These are phyloP conservation scores for Chelonia mydas DNA, from an alignment of 2,797 vertebrate genomes.

Conservation along the genomic window DNA sequence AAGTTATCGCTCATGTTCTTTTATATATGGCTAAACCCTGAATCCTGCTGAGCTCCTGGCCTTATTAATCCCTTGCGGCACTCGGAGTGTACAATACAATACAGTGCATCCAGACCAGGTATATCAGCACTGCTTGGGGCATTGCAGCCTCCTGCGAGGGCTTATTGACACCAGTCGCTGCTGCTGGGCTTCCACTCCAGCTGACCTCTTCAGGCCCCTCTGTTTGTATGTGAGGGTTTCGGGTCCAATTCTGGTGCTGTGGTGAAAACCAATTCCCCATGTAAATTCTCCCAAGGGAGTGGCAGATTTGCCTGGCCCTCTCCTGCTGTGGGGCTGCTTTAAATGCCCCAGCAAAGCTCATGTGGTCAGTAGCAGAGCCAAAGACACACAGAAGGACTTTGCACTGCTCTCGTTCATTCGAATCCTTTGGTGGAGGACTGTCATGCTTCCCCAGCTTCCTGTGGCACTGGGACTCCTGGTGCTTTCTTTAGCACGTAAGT, in stretches of 20 bases:
- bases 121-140: not conserved
- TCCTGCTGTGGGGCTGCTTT: not conserved
- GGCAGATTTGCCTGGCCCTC: not conserved
- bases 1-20: not conserved
- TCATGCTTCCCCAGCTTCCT: not conserved
- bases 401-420: not conserved
- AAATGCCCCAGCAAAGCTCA: not conserved
- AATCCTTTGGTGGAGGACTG: not conserved
- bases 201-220: not conserved
- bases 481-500: not conserved
- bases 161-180: accelerated
- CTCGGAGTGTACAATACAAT: not conserved
- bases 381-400: not conserved
- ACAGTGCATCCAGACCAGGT: not conserved
- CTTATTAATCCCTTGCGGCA: not conserved
- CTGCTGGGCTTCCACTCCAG: not conserved
- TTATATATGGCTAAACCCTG: not conserved
- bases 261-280: not conserved
- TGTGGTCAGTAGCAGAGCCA: not conserved
- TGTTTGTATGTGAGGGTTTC: not conserved
- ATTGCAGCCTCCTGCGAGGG: not conserved
- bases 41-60: not conserved
- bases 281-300: not conserved
- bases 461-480: not conserved
- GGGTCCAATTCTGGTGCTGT: not conserved